Base-by-base conservation (phyloP, 2,888 invertebrate genomes). In the Urechis unicinctus region DNA sequence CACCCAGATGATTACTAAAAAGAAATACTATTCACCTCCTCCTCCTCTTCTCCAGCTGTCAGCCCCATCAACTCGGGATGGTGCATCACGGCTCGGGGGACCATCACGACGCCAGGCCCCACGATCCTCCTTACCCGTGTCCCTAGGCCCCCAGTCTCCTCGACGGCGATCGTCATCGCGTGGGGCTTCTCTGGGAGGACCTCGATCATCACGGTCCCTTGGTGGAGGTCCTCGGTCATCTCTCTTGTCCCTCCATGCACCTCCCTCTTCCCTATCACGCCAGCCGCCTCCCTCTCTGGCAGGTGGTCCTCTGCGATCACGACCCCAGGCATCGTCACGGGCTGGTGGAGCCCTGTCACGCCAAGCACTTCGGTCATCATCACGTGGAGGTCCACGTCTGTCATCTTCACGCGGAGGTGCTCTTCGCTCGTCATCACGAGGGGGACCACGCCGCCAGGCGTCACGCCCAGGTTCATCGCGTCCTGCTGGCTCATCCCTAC, bases 401-500 rank as follows among this genome's bases (percentile, higher is more conserved):
- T 51, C 52, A 9, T 44, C 43, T 22, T 55, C 58, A 4, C 55
- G 25, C 47, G 55, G 24, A 9, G 30, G 21, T 5, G 44, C 52
- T n/a, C n/a, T n/a, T 2, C 30, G 2, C 9, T 41, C 26, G 26
- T 26, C 22, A 28, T 44, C 26, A 24, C 44, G 50, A 25, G 52
- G 47, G 25, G 24, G 28, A 36, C 42, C 43, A 9, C 60, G 58
- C 1, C 61, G 53, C 9, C 57, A 42, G n/a, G 44, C 54, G 22
- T 55, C 58, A 4, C 55, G 25, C 47, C 56, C 36, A 9, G 30
- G 21, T 5, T 52, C 52, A 43, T 28, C 54, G 22, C 53, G 45
- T 5, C 54, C 53, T 48, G 55, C 53, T 13, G 52, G 57, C 6
- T 60, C 55, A 26, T 61, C 63, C 13, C 61, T 53, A 24, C 46